Percentiles rank a stretch among this genome's conserved stretches.
Conservation (phyloP, 2,113 vertebrate species). For the Pyrgilauda ruficollis region DNA sequence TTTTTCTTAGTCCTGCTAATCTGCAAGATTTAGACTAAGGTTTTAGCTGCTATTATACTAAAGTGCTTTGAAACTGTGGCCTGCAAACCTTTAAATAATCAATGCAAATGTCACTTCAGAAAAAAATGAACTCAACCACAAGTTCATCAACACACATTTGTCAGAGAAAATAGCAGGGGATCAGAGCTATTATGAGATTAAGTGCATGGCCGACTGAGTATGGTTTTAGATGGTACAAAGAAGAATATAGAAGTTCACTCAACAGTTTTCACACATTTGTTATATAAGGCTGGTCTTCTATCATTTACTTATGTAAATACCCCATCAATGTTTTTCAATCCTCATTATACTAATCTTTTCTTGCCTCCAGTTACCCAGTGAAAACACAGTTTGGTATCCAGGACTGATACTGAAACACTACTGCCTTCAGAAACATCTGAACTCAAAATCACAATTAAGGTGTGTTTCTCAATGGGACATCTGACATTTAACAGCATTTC, state of each 20-base stretch:
- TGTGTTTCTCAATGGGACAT: neutral
- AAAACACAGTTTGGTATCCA: neutral
- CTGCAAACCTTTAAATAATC: conserved; percentile 68
- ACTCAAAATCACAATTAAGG: conserved; percentile 35
- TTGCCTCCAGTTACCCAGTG: conserved; percentile 17
- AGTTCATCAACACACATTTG: conserved; percentile 82
- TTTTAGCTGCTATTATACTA: conserved; percentile 67
- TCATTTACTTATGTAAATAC: conserved; percentile 67
- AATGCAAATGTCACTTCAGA: conserved; percentile 67
- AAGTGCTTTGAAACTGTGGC: conserved; percentile 63
- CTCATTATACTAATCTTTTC: conserved; percentile 47
- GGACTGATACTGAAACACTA: conserved; percentile 25
- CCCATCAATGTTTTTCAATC: conserved; percentile 34
- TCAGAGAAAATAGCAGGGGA: conserved; percentile 82
- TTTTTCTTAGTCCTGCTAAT: conserved; percentile 27
- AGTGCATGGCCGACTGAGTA: conserved; percentile 75
- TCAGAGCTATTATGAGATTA: conserved; percentile 89
- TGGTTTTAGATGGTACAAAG: conserved; percentile 80
- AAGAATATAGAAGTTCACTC: conserved; percentile 78
- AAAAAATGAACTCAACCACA: conserved; percentile 65
- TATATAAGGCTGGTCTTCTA: conserved; percentile 67
- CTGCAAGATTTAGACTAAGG: conserved; percentile 48
- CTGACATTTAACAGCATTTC: conserved; percentile 3
- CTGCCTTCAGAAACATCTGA: neutral
- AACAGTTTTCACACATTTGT: conserved; percentile 78